phyloP scores from a whole-genome alignment of 1,140 invertebrate genomes.

The Drosophila littoralis region DNA sequence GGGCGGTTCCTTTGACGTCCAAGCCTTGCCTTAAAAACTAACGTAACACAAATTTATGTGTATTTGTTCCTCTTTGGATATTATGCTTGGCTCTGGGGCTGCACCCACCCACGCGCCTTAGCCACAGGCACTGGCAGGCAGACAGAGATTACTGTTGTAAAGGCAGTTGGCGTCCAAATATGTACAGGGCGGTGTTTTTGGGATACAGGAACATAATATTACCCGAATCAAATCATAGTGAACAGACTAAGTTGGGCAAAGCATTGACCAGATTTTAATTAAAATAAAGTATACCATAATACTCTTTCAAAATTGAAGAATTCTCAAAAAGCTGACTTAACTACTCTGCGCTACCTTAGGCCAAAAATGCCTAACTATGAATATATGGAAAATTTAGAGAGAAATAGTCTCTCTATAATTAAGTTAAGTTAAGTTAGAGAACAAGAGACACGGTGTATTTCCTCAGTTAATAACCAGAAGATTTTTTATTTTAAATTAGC shows the following conservation, averaged over 20 bases:
- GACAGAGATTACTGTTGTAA: constrained; percentile 19
- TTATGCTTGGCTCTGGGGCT: constrained; percentile 19
- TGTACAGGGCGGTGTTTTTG: constrained; percentile 64
- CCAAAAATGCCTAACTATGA: too few species aligned
- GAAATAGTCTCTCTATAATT: too few species aligned
- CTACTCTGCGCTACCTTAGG: too few species aligned
- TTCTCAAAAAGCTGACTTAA: too few species aligned
- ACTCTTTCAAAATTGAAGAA: too few species aligned
- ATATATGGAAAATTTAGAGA: background rate
- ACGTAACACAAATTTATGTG: constrained; percentile 11
- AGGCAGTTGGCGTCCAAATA: constrained; percentile 53
- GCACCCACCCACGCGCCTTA: constrained; percentile 65
- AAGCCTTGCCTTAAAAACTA: constrained; percentile 60
- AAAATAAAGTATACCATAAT: too few species aligned
- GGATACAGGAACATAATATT: constrained; percentile 30
- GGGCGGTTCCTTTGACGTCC: constrained; percentile 2
- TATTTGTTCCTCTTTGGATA: background rate
- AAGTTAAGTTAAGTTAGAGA: too few species aligned
- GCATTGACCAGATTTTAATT: too few species aligned
- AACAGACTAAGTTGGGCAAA: too few species aligned
- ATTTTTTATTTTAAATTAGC: constrained; percentile 29
- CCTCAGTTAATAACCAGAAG: constrained; percentile 35
- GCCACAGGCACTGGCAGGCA: constrained; percentile 9
- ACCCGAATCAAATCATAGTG: constrained; percentile 6
- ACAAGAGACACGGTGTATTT: background rate